A percentile compares a stretch with the other conserved stretches of the same genome.
phyloP scores from a whole-genome alignment of 2,113 vertebrate species.

The Sturnira hondurensis region DNA sequence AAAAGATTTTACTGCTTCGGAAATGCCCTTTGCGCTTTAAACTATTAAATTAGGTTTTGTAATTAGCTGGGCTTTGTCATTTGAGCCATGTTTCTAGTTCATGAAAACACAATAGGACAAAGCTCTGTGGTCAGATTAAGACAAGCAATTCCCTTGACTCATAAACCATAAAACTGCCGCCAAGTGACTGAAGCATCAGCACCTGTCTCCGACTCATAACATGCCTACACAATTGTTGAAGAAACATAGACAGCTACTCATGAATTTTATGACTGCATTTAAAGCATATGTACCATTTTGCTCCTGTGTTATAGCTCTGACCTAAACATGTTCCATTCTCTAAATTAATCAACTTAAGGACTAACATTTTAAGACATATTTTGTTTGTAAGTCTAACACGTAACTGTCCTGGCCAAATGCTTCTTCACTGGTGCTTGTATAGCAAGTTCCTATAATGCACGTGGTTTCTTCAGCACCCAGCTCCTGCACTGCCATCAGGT shows the following conservation, averaged over 20 bases:
- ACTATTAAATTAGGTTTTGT: constrained; percentile 67
- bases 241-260: not conserved
- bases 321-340: not conserved
- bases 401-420: not conserved
- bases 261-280: not conserved
- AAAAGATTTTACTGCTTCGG: constrained; percentile 70
- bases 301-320: not conserved
- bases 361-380: not conserved
- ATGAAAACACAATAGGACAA: constrained; percentile 59
- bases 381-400: not conserved
- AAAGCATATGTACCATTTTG: not conserved
- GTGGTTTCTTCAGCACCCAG: not conserved
- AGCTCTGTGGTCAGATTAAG: constrained; percentile 35
- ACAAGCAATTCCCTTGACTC: constrained; percentile 37
- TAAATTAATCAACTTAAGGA: not conserved
- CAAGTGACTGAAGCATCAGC: not conserved
- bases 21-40: constrained; percentile 52
- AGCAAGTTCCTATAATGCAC: not conserved
- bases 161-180: not conserved
- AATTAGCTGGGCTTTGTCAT: constrained; percentile 68
- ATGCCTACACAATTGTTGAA: not conserved
- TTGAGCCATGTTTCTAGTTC: constrained; percentile 55
- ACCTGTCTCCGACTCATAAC: constrained; percentile 4
- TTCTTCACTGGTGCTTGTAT: not conserved
- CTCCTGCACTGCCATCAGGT: not conserved